Conservation (phyloP, 2,797 vertebrate species). For the Poeciliopsis paucimaculata region DNA sequence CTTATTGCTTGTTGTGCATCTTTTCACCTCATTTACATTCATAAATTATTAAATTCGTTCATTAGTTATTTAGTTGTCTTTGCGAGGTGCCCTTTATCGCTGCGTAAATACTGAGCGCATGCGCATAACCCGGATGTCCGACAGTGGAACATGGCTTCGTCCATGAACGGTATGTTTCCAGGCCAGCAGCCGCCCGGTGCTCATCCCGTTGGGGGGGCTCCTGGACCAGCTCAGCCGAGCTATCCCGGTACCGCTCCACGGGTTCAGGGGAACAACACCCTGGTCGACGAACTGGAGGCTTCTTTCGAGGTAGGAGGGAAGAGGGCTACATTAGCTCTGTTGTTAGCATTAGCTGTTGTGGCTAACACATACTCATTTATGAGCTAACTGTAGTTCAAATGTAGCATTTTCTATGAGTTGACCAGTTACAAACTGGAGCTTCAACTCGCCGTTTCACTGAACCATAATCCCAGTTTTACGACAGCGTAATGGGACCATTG, state of each 20-base stretch:
- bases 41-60: not conserved
- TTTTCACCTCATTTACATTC: not conserved
- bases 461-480: too few relatives aligned
- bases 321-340: conserved; percentile 31
- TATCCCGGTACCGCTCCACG: conserved; percentile 82
- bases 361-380: not conserved
- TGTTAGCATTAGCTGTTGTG: conserved; percentile 14
- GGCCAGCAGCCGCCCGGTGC: conserved; percentile 81
- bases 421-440: not conserved
- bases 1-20: not conserved
- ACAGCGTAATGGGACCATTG: too few relatives aligned
- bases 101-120: conserved; percentile 49
- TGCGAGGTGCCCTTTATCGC: not conserved
- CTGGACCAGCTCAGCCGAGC: conserved; percentile 82
- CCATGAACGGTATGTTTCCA: conserved; percentile 88
- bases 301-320: conserved; percentile 88
- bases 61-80: not conserved
- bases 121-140: not conserved
- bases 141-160: conserved; percentile 83
- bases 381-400: not conserved
- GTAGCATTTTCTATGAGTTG: not conserved
- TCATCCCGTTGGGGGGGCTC: conserved; percentile 75
- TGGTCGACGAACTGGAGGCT: conserved; percentile 94
- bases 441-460: not conserved
- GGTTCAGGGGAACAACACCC: conserved; percentile 78